Conservation (phyloP, 2,888 invertebrate genomes). For the Synergus laeviventris region DNA sequence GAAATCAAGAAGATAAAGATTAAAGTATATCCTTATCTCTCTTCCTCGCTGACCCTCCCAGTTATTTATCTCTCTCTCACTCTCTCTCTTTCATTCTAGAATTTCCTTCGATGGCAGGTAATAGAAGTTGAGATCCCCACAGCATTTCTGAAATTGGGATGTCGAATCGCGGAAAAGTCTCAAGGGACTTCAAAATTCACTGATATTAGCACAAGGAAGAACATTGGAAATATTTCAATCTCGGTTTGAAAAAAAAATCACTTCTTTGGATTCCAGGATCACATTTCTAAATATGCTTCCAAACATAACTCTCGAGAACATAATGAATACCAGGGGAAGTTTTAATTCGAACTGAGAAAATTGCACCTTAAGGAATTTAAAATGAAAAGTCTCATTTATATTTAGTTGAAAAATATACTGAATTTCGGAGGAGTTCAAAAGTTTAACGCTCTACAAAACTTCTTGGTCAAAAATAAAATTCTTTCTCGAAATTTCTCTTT, state of each 20-base stretch:
- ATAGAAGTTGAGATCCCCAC: constrained; percentile 9
- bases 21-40: constrained; percentile 30
- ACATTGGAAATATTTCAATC: constrained; percentile 20
- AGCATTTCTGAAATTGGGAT: constrained; percentile 10
- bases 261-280: neutral
- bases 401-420: no score
- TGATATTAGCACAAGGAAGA: constrained; percentile 11
- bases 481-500: neutral
- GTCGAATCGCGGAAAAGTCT: constrained; percentile 14
- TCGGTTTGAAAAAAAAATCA: neutral
- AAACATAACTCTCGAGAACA: neutral
- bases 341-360: no score
- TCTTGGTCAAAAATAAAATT: no score
- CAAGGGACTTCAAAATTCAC: neutral
- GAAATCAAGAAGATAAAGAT: constrained; percentile 44
- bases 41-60: neutral
- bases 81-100: constrained; percentile 20
- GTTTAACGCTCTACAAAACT: no score
- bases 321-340: no score
- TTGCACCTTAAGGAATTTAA: no score
- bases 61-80: neutral
- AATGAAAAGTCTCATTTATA: no score
- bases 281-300: neutral
- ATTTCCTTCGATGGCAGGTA: constrained; percentile 14
- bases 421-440: no score